Conservation (phyloP, 2,888 invertebrate genomes). For the Prostheceraeus crozeri region DNA sequence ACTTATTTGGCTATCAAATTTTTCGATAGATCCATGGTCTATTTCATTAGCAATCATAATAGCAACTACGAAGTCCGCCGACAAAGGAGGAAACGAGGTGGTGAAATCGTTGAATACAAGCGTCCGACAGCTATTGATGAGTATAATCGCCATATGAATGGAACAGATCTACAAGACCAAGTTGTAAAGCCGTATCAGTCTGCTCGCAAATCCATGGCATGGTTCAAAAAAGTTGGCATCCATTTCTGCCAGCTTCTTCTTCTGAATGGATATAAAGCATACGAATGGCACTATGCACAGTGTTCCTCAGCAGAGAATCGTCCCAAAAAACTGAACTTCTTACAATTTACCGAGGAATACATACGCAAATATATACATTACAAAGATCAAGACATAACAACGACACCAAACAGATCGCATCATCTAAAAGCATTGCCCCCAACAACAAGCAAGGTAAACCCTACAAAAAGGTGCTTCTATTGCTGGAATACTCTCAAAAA, state of each 20-base stretch:
- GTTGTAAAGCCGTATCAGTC: no score
- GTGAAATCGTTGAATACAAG: not conserved
- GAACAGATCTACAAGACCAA: conserved; percentile 24
- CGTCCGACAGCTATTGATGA: conserved; percentile 7
- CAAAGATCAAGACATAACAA: no score
- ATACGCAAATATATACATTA: conserved; percentile 14
- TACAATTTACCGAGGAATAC: conserved; percentile 15
- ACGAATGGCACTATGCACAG: conserved; percentile 13
- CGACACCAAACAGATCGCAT: no score
- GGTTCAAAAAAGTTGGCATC: conserved; percentile 25
- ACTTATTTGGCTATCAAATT: conserved; percentile 20
- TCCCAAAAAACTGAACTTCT: no score
- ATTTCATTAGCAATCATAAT: conserved; percentile 18
- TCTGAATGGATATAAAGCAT: conserved; percentile 14
- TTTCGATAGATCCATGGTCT: conserved; percentile 4
- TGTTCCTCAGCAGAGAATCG: conserved; percentile 17
- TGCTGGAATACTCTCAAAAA: conserved; percentile 16
- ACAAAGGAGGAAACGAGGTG: not conserved
- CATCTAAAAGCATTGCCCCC: conserved; percentile 7
- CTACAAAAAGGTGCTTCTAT: conserved; percentile 15
- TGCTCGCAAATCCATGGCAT: conserved; percentile 16
- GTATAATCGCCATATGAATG: conserved; percentile 16
- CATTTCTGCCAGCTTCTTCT: conserved; percentile 15
- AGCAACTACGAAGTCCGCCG: not conserved
- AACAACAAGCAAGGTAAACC: conserved; percentile 14